Evolutionary conservation across 2,113 vertebrate species (phyloP), one percentile per base, ranked within the genome.

Genomic region (Tichodroma muraria): DNA sequence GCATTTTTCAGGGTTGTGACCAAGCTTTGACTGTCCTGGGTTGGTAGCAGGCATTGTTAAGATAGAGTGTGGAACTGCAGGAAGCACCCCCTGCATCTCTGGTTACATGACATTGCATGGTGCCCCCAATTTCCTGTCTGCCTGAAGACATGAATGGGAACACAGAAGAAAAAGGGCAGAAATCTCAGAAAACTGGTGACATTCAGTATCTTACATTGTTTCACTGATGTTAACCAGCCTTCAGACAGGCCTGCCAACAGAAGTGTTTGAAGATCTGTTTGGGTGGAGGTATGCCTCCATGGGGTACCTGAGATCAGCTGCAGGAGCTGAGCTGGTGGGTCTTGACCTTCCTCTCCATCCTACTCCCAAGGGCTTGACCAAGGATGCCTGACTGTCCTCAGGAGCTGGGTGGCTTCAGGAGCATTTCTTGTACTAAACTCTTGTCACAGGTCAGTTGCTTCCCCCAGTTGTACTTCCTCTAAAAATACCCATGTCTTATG

Each of bases 41-140:
- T 49, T 71, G 35, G 60, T 22, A 65, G 52, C 57, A 61, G 33
- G 14, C 15, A 20, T 15, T 45, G 13, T n/a, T n/a, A 57, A 40
- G 18, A 78, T 12, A 16, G 0, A 4, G 11, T 1, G 1, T 23
- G 31, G 19, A 82, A 35, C 13, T 4, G 1, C 1, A 6, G 13
- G 22, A 52, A 83, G 16, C 18, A 81, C 7, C 3, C 54, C 45
- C 16, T 0, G 0, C 0, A 0, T 44, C n/a, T 44, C 22, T 1
- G 1, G 11, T 65, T 64, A 40, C 7, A 3, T 17, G 22, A 14
- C 17, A 14, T 25, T 61, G 40, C 54, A 57, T 37, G 8, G 19
- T 71, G 30, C 11, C 18, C 16, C 15, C 2, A 6, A n/a, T n/a
- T n/a, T n/a, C 45, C 59, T 61, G 38, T 40, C 30, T 69, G 49